Evolutionary conservation across 2,113 vertebrate species (phyloP).

Genomic region (Scartelaos histophorus): DNA sequence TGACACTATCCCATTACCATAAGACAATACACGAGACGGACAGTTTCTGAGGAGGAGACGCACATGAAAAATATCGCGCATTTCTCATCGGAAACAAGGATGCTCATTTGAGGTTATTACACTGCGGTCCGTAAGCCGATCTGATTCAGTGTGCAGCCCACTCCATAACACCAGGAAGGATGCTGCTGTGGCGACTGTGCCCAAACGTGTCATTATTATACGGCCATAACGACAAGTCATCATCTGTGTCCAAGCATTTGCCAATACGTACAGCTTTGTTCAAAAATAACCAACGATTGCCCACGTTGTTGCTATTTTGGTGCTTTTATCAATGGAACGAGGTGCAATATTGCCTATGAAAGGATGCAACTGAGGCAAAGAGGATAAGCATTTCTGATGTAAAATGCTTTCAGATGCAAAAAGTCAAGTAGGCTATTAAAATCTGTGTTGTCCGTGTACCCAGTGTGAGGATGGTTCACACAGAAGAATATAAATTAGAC

Average conservation of each 20-base stretch:
- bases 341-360: background rate
- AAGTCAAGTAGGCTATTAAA: background rate
- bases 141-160: slow-evolving; percentile 35
- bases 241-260: background rate
- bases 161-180: slow-evolving; percentile 9
- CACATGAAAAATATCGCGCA: slow-evolving; percentile 24
- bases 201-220: slow-evolving; percentile 3
- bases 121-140: slow-evolving; percentile 46
- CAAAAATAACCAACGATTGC: background rate
- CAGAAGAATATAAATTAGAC: background rate
- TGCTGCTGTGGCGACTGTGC: background rate
- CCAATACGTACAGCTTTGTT: background rate
- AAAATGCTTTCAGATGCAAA: background rate
- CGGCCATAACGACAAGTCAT: background rate
- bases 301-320: background rate
- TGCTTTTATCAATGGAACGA: background rate
- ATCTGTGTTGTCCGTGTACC: background rate
- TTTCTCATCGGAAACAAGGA: slow-evolving; percentile 43
- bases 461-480: background rate
- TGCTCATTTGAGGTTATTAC: slow-evolving; percentile 55
- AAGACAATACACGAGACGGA: slow-evolving; percentile 37
- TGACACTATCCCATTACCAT: slow-evolving; percentile 36
- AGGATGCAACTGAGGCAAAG: background rate
- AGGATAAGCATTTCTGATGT: background rate
- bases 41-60: slow-evolving; percentile 14